These are phyloP conservation scores for Mycteria americana DNA, from an alignment of 2,797 vertebrate species.

Conservation along the genomic window DNA sequence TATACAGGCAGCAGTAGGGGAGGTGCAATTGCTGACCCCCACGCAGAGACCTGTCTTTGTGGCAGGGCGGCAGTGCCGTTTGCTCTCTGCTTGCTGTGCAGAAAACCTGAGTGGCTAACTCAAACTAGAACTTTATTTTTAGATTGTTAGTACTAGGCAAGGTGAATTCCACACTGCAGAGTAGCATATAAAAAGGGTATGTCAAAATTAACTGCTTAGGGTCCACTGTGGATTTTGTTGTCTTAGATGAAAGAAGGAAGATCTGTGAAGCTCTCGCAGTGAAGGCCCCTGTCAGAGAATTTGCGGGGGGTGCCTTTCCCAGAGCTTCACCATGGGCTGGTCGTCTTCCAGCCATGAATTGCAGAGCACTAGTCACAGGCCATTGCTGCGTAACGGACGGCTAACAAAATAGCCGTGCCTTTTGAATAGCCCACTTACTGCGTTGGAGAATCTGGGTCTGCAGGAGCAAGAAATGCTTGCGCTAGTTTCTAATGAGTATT, in stretches of 20 bases:
- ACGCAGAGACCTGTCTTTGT: fast-evolving
- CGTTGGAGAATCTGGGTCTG: neutral
- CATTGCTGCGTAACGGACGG: fast-evolving
- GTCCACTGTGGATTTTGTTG: neutral
- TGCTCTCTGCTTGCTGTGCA: neutral
- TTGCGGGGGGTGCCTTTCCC: neutral
- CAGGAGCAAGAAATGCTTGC: neutral
- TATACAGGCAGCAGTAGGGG: fast-evolving
- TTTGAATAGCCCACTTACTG: neutral
- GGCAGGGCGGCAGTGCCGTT: fast-evolving
- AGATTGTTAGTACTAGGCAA: neutral
- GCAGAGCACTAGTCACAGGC: too few relatives aligned
- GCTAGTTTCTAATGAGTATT: neutral
- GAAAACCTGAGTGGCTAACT: fast-evolving
- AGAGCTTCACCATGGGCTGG: neutral
- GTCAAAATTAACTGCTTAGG: neutral
- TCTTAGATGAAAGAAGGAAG: neutral
- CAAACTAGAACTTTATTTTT: fast-evolving
- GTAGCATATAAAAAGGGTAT: fast-evolving
- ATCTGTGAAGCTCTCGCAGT: neutral
- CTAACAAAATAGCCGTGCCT: neutral
- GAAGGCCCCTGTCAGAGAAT: neutral
- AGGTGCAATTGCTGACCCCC: neutral
- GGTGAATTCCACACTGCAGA: neutral
- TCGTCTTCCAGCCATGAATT: fast-evolving